Evolutionary conservation across 2,797 vertebrate species (phyloP), one percentile per base, ranked within the genome.

Genomic region (Sebastes oblongus): DNA sequence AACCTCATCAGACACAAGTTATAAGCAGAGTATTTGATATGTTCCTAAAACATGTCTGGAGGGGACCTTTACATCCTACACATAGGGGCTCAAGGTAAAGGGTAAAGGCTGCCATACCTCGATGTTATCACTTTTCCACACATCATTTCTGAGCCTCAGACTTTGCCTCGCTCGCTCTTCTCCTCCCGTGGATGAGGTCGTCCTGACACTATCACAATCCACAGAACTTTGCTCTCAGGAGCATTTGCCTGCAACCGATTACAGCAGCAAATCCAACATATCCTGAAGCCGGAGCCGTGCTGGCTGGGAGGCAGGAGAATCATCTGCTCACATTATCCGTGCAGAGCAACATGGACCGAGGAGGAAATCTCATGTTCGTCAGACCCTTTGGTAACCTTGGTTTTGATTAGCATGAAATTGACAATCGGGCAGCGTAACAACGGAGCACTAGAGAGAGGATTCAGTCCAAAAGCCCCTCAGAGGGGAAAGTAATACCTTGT

Each of bases 191-290:
- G 65, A 70, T 34, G 55, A 89, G 91, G 90, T 91, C 64, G 14
- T 68, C 61, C 67, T 88, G 88, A 91, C 86, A 86, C 72, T 60
- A 67, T 89, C 81, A 78, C 75, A 83, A 86, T 65, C 82, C 72
- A 75, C 77, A 81, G 70, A 87, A 74, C 81, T 80, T 78, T 78
- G 12, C 73, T 83, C 79, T 66, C 36, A 62, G 81, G 62, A 88
- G 62, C 74, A 69, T 81, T 81, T 67, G 50, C 84, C 82, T 73
- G 72, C 68, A 54, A 66, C 64, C 29, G 73, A 90, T 89, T 83
- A 86, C 75, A 72, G 72, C 32, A 55, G 76, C 82, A 84, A 86
- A 87, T 77, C 78, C 65, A 75, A 82, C 80, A 75, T 79, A 82
- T 78, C 80, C 81, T 78, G 29, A 56, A 71, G 86, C 70, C 8